phyloP scores from a whole-genome alignment of 2,797 vertebrate species.

The Lemur catta region DNA sequence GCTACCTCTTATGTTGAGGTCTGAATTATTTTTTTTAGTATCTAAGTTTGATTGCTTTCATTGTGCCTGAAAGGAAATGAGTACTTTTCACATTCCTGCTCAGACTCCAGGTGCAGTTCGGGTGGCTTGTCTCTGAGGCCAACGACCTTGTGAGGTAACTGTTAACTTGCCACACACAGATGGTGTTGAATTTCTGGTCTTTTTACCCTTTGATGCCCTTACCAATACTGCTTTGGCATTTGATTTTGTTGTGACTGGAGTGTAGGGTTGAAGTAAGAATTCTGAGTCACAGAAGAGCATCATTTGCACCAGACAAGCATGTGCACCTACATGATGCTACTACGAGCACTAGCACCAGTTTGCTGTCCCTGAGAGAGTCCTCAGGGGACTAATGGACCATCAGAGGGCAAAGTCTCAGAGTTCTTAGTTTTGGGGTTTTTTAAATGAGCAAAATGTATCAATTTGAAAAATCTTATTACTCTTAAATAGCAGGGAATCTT shows the following conservation, averaged over 20 bases:
- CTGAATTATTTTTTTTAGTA: neutral
- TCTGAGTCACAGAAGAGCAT: neutral
- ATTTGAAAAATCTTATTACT: neutral
- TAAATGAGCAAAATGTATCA: neutral
- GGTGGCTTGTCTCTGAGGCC: neutral
- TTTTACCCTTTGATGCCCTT: neutral
- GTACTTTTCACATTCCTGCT: neutral
- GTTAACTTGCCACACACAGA: neutral
- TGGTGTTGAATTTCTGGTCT: neutral
- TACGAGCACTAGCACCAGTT: rapidly evolving
- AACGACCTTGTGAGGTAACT: neutral
- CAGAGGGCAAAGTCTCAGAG: neutral
- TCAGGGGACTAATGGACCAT: neutral
- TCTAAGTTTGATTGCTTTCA: neutral
- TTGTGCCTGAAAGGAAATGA: neutral
- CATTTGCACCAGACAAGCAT: rapidly evolving
- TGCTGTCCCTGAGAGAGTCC: neutral
- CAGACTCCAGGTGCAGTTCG: rapidly evolving
- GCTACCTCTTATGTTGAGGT: rapidly evolving
- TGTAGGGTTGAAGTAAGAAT: neutral
- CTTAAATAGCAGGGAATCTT: neutral
- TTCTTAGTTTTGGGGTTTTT: neutral
- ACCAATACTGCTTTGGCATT: neutral
- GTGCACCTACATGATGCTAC: rapidly evolving
- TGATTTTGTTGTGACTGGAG: neutral